Percentiles rank a stretch among this genome's conserved stretches.
phyloP scores from a whole-genome alignment of 2,113 vertebrate species.

The Apteryx owenii region DNA sequence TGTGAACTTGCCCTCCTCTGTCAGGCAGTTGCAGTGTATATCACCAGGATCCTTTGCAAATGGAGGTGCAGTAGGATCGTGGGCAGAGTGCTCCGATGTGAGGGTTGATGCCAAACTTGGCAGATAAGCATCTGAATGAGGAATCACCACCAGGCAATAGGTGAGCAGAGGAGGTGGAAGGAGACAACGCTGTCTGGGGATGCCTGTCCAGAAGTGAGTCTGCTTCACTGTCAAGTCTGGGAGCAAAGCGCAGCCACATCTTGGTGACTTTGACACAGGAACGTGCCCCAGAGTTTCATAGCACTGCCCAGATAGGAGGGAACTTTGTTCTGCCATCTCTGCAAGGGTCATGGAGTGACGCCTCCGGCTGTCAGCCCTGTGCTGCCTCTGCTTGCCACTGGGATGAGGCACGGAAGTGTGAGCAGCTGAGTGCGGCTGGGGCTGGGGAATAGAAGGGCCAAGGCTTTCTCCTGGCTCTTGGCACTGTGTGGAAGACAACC shows the following conservation, averaged over 20 bases:
- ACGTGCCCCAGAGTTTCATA: background rate
- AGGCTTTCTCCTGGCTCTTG: background rate
- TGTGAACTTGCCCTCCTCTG: slow-evolving; percentile 47
- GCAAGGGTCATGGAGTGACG: background rate
- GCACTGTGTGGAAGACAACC: background rate
- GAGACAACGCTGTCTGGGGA: background rate
- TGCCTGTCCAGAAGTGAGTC: background rate
- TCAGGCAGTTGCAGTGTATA: background rate
- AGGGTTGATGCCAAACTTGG: background rate
- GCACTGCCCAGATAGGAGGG: background rate
- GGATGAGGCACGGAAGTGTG: background rate
- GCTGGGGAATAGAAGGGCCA: background rate
- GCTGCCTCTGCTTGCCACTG: background rate
- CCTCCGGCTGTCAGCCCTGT: background rate
- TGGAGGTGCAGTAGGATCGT: slow-evolving; percentile 24
- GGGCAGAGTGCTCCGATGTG: background rate
- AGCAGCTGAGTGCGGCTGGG: background rate
- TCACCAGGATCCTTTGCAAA: slow-evolving; percentile 38
- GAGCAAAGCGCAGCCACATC: background rate
- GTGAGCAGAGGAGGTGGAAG: background rate
- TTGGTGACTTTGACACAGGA: background rate
- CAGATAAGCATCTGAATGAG: slow-evolving; percentile 41
- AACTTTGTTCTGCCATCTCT: background rate
- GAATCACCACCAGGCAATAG: background rate
- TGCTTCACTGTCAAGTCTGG: background rate